Conservation (phyloP, 1,140 invertebrate species). For the Drosophila oshimai region DNA sequence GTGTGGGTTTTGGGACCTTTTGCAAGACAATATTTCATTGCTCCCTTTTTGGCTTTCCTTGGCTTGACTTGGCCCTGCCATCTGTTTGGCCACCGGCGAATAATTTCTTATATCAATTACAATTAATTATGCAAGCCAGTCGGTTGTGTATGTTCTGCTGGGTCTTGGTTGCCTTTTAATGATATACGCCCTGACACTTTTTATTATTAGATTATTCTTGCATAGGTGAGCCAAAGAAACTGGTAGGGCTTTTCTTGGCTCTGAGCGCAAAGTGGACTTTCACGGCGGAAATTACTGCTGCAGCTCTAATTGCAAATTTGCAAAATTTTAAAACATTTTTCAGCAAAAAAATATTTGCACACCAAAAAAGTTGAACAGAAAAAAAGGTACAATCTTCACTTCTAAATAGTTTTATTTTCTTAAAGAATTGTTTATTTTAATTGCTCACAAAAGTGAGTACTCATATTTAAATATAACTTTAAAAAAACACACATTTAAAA, state of each 20-base stretch:
- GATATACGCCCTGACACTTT: conserved; percentile 53
- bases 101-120: conserved; percentile 80
- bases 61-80: conserved; percentile 33
- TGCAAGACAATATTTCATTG: conserved; percentile 74
- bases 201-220: conserved; percentile 72
- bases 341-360: too few relatives aligned
- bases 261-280: conserved; percentile 61
- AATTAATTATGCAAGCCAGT: conserved; percentile 66
- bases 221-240: conserved; percentile 40
- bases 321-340: too few relatives aligned
- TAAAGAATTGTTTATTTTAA: too few relatives aligned
- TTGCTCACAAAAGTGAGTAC: too few relatives aligned
- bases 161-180: conserved; percentile 48
- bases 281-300: conserved; percentile 31
- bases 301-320: conserved; percentile 2
- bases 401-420: too few relatives aligned
- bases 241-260: conserved; percentile 25
- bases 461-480: too few relatives aligned
- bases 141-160: conserved; percentile 1
- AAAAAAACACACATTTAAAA: too few relatives aligned
- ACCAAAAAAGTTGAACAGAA: too few relatives aligned
- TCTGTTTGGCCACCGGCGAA: conserved; percentile 62
- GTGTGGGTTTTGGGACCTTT: conserved; percentile 60
- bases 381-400: too few relatives aligned
- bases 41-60: conserved; percentile 56